Conservation (phyloP, 2,113 vertebrate genomes). For the Xenopus laevis region DNA sequence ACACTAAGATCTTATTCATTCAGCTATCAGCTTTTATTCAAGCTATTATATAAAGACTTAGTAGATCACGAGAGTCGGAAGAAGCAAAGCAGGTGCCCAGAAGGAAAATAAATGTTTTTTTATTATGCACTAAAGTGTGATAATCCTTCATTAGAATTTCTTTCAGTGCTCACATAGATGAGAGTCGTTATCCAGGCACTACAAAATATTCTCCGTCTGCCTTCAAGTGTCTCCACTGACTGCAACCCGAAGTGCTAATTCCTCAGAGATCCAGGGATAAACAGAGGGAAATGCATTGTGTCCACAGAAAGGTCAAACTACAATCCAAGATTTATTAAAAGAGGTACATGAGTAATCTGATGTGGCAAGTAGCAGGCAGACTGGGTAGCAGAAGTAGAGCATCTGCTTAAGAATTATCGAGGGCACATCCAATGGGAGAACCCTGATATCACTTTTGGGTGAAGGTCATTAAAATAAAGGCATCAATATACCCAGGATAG, state of each 20-base stretch:
- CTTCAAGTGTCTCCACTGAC: slow-evolving; percentile 6
- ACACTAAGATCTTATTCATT: too few relatives aligned
- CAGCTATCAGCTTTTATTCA: too few relatives aligned
- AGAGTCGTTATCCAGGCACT: slow-evolving; percentile 10
- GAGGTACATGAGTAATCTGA: neutral
- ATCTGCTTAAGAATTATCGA: too few relatives aligned
- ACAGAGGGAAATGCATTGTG: slow-evolving; percentile 10
- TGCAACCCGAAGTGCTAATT: slow-evolving; percentile 5
- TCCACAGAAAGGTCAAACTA: neutral
- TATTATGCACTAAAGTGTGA: slow-evolving; percentile 1
- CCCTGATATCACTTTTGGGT: neutral
- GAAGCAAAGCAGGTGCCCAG: neutral
- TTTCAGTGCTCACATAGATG: slow-evolving; percentile 2
- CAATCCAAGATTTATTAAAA: neutral
- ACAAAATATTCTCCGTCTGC: neutral
- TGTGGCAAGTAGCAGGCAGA: neutral
- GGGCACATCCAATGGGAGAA: neutral
- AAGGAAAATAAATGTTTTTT: neutral
- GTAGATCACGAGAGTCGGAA: neutral
- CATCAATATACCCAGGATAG: neutral
- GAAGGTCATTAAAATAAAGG: slow-evolving; percentile 1
- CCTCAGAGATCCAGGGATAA: slow-evolving; percentile 7
- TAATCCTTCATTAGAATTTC: slow-evolving; percentile 23
- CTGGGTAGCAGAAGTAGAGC: too few relatives aligned
- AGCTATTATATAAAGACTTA: neutral